phyloP scores from a whole-genome alignment of 2,797 vertebrate genomes.

The Tragelaphus eurycerus region DNA sequence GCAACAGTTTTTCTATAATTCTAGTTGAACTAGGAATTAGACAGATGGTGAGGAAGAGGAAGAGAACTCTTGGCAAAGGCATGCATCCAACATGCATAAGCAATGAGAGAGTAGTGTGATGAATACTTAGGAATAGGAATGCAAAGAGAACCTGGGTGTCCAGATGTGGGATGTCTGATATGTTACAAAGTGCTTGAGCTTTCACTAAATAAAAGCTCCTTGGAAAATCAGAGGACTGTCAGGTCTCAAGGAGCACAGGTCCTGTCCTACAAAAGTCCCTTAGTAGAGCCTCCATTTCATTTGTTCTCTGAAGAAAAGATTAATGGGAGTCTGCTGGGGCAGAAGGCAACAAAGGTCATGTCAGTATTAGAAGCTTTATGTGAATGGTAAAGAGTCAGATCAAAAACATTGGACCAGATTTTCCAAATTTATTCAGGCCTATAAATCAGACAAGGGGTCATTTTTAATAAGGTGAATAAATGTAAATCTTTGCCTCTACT shows the following conservation, averaged over 20 bases:
- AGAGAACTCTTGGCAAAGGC: background rate
- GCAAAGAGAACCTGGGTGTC: background rate
- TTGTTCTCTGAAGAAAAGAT: background rate
- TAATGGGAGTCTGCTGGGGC: too few species aligned
- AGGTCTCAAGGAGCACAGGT: background rate
- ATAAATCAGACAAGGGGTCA: background rate
- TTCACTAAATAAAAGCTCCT: background rate
- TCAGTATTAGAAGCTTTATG: background rate
- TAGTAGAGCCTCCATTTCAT: background rate
- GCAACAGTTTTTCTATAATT: background rate
- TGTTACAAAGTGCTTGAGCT: background rate
- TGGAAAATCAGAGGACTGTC: background rate
- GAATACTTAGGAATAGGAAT: background rate
- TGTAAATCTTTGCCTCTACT: background rate
- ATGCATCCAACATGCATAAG: background rate
- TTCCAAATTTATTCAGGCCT: background rate
- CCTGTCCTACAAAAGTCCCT: background rate
- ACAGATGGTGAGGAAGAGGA: background rate
- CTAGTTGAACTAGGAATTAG: background rate
- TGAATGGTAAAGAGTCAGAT: background rate
- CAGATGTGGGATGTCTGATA: background rate
- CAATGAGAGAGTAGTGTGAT: background rate
- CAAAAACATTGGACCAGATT: background rate
- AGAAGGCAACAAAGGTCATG: background rate
- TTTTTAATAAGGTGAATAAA: conserved; percentile 44